phyloP scores from a whole-genome alignment of 2,113 vertebrate genomes.

The Lampris incognitus region DNA sequence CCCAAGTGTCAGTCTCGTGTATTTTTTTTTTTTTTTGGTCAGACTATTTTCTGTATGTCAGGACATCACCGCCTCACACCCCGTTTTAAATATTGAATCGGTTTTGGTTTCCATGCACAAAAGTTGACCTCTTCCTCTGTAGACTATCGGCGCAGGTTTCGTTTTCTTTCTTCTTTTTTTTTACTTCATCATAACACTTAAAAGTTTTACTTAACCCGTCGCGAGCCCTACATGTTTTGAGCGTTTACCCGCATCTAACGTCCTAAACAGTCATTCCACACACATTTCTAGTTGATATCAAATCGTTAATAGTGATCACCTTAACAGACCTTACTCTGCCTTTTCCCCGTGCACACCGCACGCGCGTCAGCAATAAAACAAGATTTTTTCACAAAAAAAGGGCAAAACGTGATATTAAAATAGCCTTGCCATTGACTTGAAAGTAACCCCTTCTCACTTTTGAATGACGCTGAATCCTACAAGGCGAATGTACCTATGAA shows the following conservation, averaged over 20 bases:
- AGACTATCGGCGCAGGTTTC: no score
- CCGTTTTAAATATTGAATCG: conserved; percentile 16
- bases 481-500: conserved; percentile 34
- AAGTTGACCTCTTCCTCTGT: neutral
- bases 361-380: neutral
- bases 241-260: neutral
- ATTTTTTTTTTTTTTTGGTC: neutral
- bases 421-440: neutral
- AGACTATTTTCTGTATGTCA: neutral
- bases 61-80: neutral
- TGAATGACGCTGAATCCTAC: conserved; percentile 25
- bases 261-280: neutral
- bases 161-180: no score
- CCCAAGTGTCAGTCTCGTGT: conserved; percentile 42
- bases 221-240: neutral
- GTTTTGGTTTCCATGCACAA: conserved; percentile 45
- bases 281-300: neutral
- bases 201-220: conserved; percentile 51
- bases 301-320: neutral
- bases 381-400: neutral
- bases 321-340: conserved; percentile 13
- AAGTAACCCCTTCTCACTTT: conserved; percentile 18
- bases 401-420: neutral
- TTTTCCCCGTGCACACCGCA: neutral
- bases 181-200: neutral